Base-by-base conservation (phyloP, 2,888 invertebrate species). In the Julus scandinavius region DNA sequence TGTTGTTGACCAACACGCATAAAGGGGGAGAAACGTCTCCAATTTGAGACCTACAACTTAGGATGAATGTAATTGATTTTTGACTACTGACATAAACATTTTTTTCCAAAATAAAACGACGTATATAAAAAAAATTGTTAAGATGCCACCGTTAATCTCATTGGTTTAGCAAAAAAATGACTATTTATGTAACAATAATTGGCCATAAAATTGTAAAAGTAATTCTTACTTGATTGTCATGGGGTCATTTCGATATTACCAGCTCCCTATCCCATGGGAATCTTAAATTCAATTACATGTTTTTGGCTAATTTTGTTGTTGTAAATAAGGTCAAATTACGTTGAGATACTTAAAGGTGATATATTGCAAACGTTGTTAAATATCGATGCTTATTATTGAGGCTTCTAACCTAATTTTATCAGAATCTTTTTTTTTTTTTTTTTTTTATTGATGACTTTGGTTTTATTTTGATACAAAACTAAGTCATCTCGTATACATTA, bases 21-120 rank as follows among this genome's bases (percentile, higher is more conserved):
- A 50, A 13, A 72, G 5, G 11, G 20, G 29, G n/a, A 72, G 17
- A 58, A 72, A 50, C 11, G 29, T 72, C 29, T 11, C 2, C 29
- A 7, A 72, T 29, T 29, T 20, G 9, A 72, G 72, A 29, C 11
- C 9, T 2, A 11, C 72, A 72, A 72, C 72, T 29, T 1, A 72
- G 29, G 72, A 72, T 72, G 11, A 29, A 72, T 11, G n/a, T 72
- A 72, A 72, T 72, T 72, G 72, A 72, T 72, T 72, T 72, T 72
- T 72, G 72, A 72, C 72, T 29, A 72, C 72, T 72, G 72, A 29
- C 72, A 72, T 72, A 72, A 72, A 72, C 72, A 29, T 29, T 50
- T 72, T 9, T 9, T 9, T 0, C 29, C 20, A n/a, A 29, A n/a
- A 29, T 29, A 72, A 72, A 72, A 29, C 58, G 0, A n/a, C 29